A percentile compares a stretch with the other conserved stretches of the same genome.
Evolutionary conservation across 2,888 invertebrate species (phyloP).

Genomic region (Ophioninae sp.): DNA sequence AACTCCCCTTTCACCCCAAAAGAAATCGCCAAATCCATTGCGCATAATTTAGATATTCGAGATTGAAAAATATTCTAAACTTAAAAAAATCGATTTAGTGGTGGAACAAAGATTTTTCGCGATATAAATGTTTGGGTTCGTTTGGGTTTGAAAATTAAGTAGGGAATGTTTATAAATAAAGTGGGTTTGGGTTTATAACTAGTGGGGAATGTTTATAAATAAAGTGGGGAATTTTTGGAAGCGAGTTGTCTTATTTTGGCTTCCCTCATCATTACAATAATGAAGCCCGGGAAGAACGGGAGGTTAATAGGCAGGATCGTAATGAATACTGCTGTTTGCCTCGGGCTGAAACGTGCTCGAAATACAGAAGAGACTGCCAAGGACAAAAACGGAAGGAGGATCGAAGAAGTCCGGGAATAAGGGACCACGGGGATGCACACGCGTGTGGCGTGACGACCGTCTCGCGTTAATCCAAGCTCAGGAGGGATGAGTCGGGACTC

Average conservation of each 20-base stretch:
- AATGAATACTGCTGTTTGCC: not conserved
- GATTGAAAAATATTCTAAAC: not conserved
- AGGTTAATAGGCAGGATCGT: not conserved
- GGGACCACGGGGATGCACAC: not conserved
- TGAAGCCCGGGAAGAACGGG: not conserved
- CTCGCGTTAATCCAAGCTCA: conserved; percentile 35
- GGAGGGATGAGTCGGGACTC: not conserved
- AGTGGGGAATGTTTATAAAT: not conserved
- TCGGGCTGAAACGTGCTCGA: not conserved
- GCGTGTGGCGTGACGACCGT: not conserved
- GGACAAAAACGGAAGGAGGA: conserved; percentile 15
- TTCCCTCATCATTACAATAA: not conserved
- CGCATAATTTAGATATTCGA: not conserved
- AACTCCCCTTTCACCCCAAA: too few species aligned
- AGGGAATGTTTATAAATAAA: too few species aligned
- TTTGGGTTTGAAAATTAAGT: too few species aligned
- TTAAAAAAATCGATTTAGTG: not conserved
- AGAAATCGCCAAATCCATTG: not conserved
- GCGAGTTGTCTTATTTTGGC: not conserved
- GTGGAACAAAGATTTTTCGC: too few species aligned
- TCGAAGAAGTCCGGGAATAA: conserved; percentile 16
- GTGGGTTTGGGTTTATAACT: too few species aligned
- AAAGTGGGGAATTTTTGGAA: not conserved
- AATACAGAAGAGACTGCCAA: not conserved
- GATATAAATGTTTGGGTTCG: too few species aligned